These are phyloP conservation scores for Drosophila pseudotakahashii DNA, from an alignment of 2,888 invertebrate species.

Conservation along the genomic window DNA sequence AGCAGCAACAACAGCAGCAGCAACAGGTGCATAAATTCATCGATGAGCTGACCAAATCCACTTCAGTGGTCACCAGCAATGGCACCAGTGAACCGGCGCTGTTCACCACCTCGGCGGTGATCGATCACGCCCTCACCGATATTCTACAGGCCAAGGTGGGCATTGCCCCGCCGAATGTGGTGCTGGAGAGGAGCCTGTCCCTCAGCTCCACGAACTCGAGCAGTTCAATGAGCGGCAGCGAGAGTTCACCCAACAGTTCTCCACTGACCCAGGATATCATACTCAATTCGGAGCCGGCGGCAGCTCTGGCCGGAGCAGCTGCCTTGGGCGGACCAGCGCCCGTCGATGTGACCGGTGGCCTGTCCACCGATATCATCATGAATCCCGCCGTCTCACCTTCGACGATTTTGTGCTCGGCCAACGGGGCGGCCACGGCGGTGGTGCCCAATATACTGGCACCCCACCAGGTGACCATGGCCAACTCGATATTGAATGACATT, in stretches of 20 bases:
- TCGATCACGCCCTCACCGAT: slow-evolving; percentile 81
- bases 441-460: slow-evolving; percentile 82
- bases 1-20: slow-evolving; percentile 85
- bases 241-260: slow-evolving; percentile 77
- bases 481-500: slow-evolving; percentile 82
- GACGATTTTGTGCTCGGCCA: slow-evolving; percentile 85
- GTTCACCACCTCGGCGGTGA: slow-evolving; percentile 67
- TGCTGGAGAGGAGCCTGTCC: slow-evolving; percentile 83
- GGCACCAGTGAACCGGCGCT: slow-evolving; percentile 66
- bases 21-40: slow-evolving; percentile 84
- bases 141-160: slow-evolving; percentile 75
- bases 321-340: slow-evolving; percentile 64
- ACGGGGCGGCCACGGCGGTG: slow-evolving; percentile 79
- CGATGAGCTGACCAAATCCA: slow-evolving; percentile 77
- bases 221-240: slow-evolving; percentile 57
- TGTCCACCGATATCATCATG: slow-evolving; percentile 86
- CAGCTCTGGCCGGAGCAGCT: slow-evolving; percentile 68
- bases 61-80: slow-evolving; percentile 66
- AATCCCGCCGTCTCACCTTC: slow-evolving; percentile 87
- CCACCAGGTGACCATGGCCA: slow-evolving; percentile 83
- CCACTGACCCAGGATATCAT: slow-evolving; percentile 84
- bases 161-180: slow-evolving; percentile 54
- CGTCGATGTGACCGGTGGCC: slow-evolving; percentile 51
- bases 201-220: slow-evolving; percentile 80
- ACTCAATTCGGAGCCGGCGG: slow-evolving; percentile 83